Evolutionary conservation across 2,888 invertebrate species (phyloP).

Genomic region (Drosophila stalkeri): DNA sequence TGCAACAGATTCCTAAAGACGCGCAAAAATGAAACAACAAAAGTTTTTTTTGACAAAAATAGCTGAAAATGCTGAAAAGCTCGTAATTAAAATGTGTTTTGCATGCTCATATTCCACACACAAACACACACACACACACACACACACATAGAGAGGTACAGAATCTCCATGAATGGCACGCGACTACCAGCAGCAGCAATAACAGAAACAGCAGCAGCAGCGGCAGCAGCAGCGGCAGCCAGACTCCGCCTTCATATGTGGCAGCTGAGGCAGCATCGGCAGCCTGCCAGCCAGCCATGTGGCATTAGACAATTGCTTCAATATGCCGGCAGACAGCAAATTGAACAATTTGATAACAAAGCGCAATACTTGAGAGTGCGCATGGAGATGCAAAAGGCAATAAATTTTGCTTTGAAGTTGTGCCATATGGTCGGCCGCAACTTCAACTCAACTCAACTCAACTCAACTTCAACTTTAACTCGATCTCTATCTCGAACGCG

Average conservation of each 20-base stretch:
- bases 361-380: conserved; percentile 44
- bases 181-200: conserved; percentile 67
- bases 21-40: conserved; percentile 4
- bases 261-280: background rate
- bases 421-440: conserved; percentile 53
- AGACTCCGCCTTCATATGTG: conserved; percentile 13
- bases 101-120: conserved; percentile 65
- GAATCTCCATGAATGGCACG: conserved; percentile 52
- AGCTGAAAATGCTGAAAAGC: conserved; percentile 60
- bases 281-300: conserved; percentile 48
- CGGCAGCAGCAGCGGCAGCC: background rate
- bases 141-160: conserved; percentile 42
- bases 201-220: conserved; percentile 13
- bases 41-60: conserved; percentile 69
- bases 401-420: conserved; percentile 60
- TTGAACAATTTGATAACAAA: conserved; percentile 77
- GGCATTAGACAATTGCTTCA: conserved; percentile 77
- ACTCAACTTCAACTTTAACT: conserved; percentile 27
- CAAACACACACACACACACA: conserved; percentile 11
- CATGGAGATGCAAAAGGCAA: conserved; percentile 46
- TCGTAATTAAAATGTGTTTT: conserved; percentile 71
- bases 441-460: conserved; percentile 18
- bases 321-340: conserved; percentile 72
- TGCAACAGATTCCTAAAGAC: conserved; percentile 50
- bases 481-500: conserved; percentile 19